These are phyloP conservation scores for Catocala sponsa DNA, from an alignment of 2,888 invertebrate species.

Conservation along the genomic window DNA sequence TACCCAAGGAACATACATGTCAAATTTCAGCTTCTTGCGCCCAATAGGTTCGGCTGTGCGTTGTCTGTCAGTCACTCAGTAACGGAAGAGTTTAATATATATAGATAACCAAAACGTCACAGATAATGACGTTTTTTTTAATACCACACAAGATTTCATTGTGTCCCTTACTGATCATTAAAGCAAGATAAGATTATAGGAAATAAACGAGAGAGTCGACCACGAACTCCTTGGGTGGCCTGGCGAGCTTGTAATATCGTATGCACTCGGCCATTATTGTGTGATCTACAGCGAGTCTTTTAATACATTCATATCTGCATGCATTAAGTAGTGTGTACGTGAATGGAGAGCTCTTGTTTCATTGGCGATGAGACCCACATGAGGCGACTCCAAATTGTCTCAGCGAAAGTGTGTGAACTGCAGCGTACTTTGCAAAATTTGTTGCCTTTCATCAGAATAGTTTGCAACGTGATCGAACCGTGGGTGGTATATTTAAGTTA, in stretches of 20 bases:
- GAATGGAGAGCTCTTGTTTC: conserved; percentile 53
- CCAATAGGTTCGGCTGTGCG: too few relatives aligned
- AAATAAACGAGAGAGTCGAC: conserved; percentile 70
- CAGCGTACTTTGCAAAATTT: conserved; percentile 77
- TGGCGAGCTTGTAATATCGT: conserved; percentile 57
- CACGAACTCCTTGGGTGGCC: conserved; percentile 79
- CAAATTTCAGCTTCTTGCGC: too few relatives aligned
- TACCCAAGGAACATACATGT: too few relatives aligned
- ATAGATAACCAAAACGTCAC: background rate
- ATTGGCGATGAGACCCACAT: conserved; percentile 57
- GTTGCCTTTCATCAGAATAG: conserved; percentile 76
- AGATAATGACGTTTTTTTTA: conserved; percentile 19
- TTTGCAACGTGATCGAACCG: conserved; percentile 66
- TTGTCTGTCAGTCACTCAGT: too few relatives aligned
- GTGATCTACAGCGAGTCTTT: conserved; percentile 55
- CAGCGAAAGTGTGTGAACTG: conserved; percentile 84
- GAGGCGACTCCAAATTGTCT: conserved; percentile 77
- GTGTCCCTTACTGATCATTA: conserved; percentile 70
- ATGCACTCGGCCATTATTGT: conserved; percentile 63
- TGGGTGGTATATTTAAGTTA: conserved; percentile 72
- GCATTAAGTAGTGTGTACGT: conserved; percentile 44
- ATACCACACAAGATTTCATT: conserved; percentile 23
- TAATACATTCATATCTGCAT: conserved; percentile 44
- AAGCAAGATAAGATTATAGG: conserved; percentile 77
- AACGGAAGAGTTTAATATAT: too few relatives aligned